Conservation (phyloP, 2,888 invertebrate genomes). For the Strigamia maritima region DNA sequence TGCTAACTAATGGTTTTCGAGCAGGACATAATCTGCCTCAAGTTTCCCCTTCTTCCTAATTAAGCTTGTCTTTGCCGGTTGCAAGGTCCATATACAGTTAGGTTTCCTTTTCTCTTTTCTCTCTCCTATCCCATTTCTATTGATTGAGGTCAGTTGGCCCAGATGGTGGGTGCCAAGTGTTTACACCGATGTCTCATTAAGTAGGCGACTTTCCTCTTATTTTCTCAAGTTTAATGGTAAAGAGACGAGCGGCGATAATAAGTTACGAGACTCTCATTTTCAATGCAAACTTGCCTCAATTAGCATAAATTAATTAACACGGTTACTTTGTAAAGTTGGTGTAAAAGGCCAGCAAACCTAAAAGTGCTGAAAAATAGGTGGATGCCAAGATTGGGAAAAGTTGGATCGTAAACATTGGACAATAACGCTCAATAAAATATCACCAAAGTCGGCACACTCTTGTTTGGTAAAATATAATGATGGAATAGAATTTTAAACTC, state of each 20-base stretch:
- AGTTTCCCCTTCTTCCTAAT: conserved; percentile 11
- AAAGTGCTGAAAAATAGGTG: neutral
- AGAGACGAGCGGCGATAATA: conserved; percentile 20
- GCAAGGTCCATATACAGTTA: neutral
- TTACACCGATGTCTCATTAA: conserved; percentile 23
- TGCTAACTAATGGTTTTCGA: neutral
- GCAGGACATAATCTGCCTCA: neutral
- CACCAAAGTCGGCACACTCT: too few species aligned
- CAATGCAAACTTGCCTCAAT: conserved; percentile 8
- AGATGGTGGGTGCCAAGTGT: conserved; percentile 23
- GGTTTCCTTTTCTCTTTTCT: neutral
- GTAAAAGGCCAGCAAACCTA: neutral
- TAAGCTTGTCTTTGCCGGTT: conserved; percentile 1
- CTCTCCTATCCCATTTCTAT: conserved; percentile 1
- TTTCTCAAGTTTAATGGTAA: neutral
- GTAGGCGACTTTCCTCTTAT: conserved; percentile 12
- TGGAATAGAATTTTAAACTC: too few species aligned
- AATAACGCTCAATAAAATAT: too few species aligned
- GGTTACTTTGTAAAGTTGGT: neutral
- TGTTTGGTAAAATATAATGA: too few species aligned
- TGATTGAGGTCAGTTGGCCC: conserved; percentile 23
- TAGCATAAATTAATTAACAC: conserved; percentile 23
- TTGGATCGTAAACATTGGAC: neutral
- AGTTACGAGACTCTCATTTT: conserved; percentile 7
- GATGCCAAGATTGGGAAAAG: neutral